Base-by-base conservation (phyloP, 2,113 vertebrate species). In the Motacilla tschutschensis region DNA sequence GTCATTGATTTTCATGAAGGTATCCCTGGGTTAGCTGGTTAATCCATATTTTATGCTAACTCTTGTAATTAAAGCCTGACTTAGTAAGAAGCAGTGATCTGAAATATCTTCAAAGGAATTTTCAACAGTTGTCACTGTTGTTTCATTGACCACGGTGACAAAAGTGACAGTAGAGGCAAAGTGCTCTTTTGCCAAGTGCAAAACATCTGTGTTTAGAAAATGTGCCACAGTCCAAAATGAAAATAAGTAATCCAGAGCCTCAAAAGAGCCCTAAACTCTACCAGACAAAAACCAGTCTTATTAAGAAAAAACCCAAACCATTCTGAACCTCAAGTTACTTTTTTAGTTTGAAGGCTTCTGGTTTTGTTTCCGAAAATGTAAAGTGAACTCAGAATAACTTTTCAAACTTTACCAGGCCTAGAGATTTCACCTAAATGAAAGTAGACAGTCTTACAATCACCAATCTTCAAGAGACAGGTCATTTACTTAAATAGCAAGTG, bases 401-500 rank as follows among this genome's bases (percentile, higher is more conserved):
- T 91, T 70, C 80, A 86, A 62, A 85, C 51, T 93, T 87, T 73
- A 36, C 14, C 46, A 33, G 38, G 44, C 71, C 78, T 86, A 79
- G 67, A 77, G 67, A 79, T 66, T 90, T 90, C 55, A 79, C 29
- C 17, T 38, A 77, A 90, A 79, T 82, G 75, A 86, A 92, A 92
- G 80, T 5, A 87, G 83, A 67, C 70, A 80, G 66, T 59, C 75
- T 89, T 51, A 90, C 81, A 90, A 91, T 93, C 88, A 90, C 81
- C 86, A 81, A 0, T 79, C 74, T 92, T 82, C 67, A 73, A 58
- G 18, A 88, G 67, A 81, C 75, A 70, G 57, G 86, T 86, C 75
- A 86, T 91, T 89, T 92, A 76, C 43, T 93, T 91, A 92, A 90
- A 88, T 64, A 82, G 67, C 51, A 90, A 90, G 88, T 91, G 86